A percentile compares a stretch with the other conserved stretches of the same genome.
These are phyloP conservation scores for Lydus trimaculatus DNA, from an alignment of 2,888 invertebrate species.

Conservation along the genomic window DNA sequence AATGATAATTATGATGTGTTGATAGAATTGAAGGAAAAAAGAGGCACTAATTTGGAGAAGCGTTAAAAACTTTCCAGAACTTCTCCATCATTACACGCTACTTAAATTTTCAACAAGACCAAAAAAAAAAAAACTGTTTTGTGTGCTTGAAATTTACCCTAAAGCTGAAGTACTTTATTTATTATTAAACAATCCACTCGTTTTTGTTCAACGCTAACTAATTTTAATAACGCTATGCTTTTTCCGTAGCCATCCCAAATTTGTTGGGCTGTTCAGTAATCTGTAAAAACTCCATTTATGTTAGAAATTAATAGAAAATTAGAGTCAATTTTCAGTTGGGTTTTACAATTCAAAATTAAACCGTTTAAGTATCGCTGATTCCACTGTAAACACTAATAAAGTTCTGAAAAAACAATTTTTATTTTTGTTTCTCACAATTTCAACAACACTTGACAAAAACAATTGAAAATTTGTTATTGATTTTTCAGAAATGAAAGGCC, in stretches of 20 bases:
- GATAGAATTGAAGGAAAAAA: not conserved
- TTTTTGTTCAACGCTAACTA: not conserved
- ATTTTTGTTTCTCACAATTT: no score
- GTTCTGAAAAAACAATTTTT: no score
- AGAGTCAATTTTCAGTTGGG: no score
- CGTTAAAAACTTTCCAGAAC: constrained; percentile 4
- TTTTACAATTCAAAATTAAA: no score
- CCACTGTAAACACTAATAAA: no score
- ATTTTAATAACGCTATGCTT: not conserved
- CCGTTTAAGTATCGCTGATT: no score
- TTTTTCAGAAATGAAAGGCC: constrained; percentile 53
- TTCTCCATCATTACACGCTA: constrained; percentile 11
- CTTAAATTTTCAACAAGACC: constrained; percentile 25
- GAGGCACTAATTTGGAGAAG: not conserved
- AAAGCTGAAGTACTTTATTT: constrained; percentile 26
- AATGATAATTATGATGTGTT: not conserved
- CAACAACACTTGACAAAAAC: not conserved
- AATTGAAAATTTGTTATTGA: not conserved
- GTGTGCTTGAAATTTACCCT: constrained; percentile 22
- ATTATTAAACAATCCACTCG: constrained; percentile 15
- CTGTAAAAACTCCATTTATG: no score
- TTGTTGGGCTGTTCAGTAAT: no score
- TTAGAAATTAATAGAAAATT: no score
- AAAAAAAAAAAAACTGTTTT: constrained; percentile 26
- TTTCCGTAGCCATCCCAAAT: not conserved